phyloP scores from a whole-genome alignment of 2,797 vertebrate genomes.

The Chelonia mydas region DNA sequence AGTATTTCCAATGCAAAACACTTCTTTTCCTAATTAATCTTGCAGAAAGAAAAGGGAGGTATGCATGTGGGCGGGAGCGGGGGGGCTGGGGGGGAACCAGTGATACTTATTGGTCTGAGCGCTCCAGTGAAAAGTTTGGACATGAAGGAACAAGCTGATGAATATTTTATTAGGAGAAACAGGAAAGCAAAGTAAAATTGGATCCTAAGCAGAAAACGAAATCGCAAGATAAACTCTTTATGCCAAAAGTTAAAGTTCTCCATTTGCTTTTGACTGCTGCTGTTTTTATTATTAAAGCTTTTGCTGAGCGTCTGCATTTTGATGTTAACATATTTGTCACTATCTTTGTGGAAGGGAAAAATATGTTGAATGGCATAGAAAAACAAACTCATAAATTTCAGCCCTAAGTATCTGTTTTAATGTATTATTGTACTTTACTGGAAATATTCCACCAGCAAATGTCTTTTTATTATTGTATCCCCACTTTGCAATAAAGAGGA shows the following conservation, averaged over 20 bases:
- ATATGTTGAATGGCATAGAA: conserved; percentile 75
- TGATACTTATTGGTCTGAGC: neutral
- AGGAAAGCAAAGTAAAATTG: conserved; percentile 25
- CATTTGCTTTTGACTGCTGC: conserved; percentile 68
- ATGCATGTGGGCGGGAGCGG: neutral
- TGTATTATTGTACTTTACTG: conserved; percentile 71
- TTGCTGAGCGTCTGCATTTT: conserved; percentile 78
- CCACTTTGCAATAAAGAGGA: conserved; percentile 68
- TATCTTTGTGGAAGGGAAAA: conserved; percentile 47
- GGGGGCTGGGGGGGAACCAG: neutral
- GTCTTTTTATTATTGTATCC: conserved; percentile 50
- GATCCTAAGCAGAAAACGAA: conserved; percentile 60
- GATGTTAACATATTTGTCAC: conserved; percentile 78
- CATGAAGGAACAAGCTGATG: conserved; percentile 31
- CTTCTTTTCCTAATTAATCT: conserved; percentile 30
- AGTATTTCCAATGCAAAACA: neutral
- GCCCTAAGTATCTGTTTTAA: conserved; percentile 74
- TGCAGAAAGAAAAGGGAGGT: neutral
- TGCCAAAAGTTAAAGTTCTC: conserved; percentile 68
- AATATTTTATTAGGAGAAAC: conserved; percentile 59
- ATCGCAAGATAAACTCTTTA: conserved; percentile 63
- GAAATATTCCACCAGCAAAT: conserved; percentile 77
- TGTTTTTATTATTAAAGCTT: conserved; percentile 80
- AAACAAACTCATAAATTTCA: conserved; percentile 81
- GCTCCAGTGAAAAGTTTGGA: conserved; percentile 45